phyloP scores from a whole-genome alignment of 2,888 invertebrate species.

The Nephrotoma appendiculata region DNA sequence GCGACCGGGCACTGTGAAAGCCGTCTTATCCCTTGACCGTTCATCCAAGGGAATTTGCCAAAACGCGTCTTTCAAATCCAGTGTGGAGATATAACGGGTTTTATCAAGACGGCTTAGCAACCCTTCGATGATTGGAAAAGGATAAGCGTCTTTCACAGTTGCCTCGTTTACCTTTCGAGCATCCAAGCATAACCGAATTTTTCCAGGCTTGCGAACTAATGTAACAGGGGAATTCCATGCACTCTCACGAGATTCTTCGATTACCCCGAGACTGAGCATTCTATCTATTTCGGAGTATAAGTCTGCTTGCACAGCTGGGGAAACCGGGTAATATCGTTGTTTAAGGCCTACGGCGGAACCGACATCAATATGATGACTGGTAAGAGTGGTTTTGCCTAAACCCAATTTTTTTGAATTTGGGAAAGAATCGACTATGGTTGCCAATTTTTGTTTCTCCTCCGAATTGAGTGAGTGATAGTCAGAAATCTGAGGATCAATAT shows the following conservation, averaged over 20 bases:
- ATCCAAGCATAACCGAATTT: no score
- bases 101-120: constrained; percentile 16
- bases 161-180: constrained; percentile 15
- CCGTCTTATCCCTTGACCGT: constrained; percentile 14
- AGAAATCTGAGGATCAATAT: background rate
- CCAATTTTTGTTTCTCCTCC: background rate
- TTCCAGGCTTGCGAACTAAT: no score
- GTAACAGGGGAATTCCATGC: no score
- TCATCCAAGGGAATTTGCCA: constrained; percentile 11
- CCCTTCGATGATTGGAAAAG: constrained; percentile 10
- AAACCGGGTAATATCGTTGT: constrained; percentile 13
- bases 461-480: background rate
- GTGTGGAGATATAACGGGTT: constrained; percentile 16
- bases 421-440: background rate
- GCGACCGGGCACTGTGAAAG: constrained; percentile 12
- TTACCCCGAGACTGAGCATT: background rate
- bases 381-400: constrained; percentile 11
- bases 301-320: constrained; percentile 12
- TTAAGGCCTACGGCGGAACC: constrained; percentile 10
- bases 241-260: background rate
- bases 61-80: constrained; percentile 16
- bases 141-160: constrained; percentile 13
- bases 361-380: constrained; percentile 12
- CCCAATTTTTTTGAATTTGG: background rate
- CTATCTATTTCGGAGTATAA: constrained; percentile 18